These are phyloP conservation scores for Dinocampus coccinellae DNA, from an alignment of 2,888 invertebrate species.

Conservation along the genomic window DNA sequence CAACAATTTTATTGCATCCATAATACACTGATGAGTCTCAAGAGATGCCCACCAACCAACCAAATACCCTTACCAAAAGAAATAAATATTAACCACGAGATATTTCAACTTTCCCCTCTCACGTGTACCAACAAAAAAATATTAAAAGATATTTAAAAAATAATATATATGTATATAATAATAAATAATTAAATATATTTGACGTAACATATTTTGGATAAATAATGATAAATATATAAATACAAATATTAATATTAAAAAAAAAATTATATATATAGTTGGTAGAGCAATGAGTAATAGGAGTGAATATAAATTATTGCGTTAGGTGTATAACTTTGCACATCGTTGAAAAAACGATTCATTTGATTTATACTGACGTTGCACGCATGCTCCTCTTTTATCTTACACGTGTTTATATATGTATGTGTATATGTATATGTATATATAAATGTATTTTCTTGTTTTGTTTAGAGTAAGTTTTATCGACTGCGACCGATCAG, in stretches of 20 bases:
- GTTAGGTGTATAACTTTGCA: conserved; percentile 30
- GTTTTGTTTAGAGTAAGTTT: conserved; percentile 17
- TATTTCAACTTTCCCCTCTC: not conserved
- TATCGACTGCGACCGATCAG: conserved; percentile 51
- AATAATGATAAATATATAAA: conserved; percentile 28
- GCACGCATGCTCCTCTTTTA: conserved; percentile 55
- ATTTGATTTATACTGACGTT: conserved; percentile 55
- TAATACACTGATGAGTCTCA: not conserved
- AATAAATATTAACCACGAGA: not conserved
- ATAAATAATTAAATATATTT: too few species aligned
- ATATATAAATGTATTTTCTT: not conserved
- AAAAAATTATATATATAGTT: not conserved
- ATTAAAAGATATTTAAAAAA: too few species aligned
- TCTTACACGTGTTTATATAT: conserved; percentile 9
- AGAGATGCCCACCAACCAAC: too few species aligned
- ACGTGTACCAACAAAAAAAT: too few species aligned
- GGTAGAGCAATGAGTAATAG: not conserved
- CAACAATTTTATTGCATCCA: not conserved
- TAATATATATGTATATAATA: not conserved
- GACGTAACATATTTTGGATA: too few species aligned
- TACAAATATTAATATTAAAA: not conserved
- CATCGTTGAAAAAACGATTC: conserved; percentile 37
- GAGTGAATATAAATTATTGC: not conserved
- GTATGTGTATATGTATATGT: not conserved
- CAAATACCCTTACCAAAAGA: too few species aligned